phyloP scores from a whole-genome alignment of 2,113 vertebrate species.

The Paedocypris sp. region DNA sequence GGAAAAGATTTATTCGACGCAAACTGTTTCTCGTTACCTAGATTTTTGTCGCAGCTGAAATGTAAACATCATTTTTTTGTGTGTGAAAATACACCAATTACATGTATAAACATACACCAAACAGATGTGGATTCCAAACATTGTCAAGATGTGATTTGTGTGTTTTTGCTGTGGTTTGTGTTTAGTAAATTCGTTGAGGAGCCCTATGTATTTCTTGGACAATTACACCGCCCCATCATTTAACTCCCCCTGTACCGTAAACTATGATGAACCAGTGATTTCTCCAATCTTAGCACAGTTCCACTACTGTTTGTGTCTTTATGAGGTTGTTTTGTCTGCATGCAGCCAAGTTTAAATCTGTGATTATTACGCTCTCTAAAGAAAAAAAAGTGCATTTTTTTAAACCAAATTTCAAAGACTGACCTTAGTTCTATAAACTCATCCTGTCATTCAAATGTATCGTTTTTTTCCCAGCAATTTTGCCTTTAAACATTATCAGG shows the following conservation, averaged over 20 bases:
- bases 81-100: slow-evolving; percentile 41
- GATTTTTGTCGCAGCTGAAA: slow-evolving; percentile 27
- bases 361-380: background rate
- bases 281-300: background rate
- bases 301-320: slow-evolving; percentile 8
- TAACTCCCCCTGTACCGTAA: slow-evolving; percentile 19
- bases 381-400: background rate
- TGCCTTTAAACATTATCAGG: no score
- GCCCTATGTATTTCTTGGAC: slow-evolving; percentile 22
- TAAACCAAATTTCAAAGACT: background rate
- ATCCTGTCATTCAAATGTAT: no score
- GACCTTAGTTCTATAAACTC: no score
- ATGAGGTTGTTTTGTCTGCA: background rate
- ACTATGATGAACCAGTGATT: slow-evolving; percentile 4
- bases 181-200: slow-evolving; percentile 30
- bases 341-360: background rate
- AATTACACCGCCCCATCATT: slow-evolving; percentile 27
- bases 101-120: slow-evolving; percentile 32
- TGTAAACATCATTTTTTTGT: slow-evolving; percentile 32
- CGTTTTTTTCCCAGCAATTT: no score
- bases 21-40: slow-evolving; percentile 30
- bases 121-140: slow-evolving; percentile 34
- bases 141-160: slow-evolving; percentile 25
- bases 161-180: slow-evolving; percentile 32
- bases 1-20: slow-evolving; percentile 28